Percentiles rank a stretch among this genome's conserved stretches.
Evolutionary conservation across 2,888 invertebrate species (phyloP).

Genomic region (Xylocampa areola): DNA sequence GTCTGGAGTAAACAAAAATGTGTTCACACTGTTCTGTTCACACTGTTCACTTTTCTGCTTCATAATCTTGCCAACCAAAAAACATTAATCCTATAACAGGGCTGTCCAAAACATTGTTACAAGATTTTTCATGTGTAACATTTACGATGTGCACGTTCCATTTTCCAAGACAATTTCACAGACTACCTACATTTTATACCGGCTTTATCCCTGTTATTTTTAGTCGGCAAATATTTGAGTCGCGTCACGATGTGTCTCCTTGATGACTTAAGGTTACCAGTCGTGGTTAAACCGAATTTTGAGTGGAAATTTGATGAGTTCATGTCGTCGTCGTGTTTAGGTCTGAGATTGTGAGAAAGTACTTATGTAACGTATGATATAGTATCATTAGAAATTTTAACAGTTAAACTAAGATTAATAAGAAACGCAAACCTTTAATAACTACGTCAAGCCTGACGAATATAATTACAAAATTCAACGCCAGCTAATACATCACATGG

Average conservation of each 20-base stretch:
- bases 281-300: constrained; percentile 44
- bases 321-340: background rate
- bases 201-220: constrained; percentile 52
- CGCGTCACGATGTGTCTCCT: constrained; percentile 47
- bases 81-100: constrained; percentile 31
- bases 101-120: constrained; percentile 52
- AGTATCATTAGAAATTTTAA: no score
- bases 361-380: background rate
- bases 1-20: background rate
- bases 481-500: constrained; percentile 61
- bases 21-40: no score
- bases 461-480: constrained; percentile 62
- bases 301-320: constrained; percentile 22
- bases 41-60: constrained; percentile 14
- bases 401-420: constrained; percentile 39
- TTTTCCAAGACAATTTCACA: constrained; percentile 58
- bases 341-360: background rate
- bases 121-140: constrained; percentile 44
- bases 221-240: constrained; percentile 53
- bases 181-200: constrained; percentile 50
- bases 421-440: constrained; percentile 35
- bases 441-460: constrained; percentile 35
- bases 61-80: constrained; percentile 16
- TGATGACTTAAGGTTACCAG: constrained; percentile 44
- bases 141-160: constrained; percentile 52